Percentiles rank a stretch among this genome's conserved stretches.
Evolutionary conservation across 2,888 invertebrate species (phyloP).

Genomic region (Diploptera punctata): DNA sequence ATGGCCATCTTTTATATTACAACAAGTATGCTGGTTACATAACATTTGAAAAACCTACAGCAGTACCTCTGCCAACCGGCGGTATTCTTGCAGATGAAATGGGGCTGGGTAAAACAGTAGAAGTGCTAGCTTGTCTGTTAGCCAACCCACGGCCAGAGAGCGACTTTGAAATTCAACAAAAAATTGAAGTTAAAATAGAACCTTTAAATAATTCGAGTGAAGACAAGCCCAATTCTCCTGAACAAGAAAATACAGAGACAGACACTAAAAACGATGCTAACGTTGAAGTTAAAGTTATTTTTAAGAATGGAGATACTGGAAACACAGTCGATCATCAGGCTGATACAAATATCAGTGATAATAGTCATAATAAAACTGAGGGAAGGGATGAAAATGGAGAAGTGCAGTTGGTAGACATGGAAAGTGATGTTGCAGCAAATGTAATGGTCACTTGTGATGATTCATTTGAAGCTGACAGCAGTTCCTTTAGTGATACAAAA

Average conservation of each 20-base stretch:
- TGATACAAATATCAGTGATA: no score
- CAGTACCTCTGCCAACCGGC: constrained; percentile 59
- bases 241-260: not conserved
- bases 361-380: not conserved
- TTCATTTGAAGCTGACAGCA: not conserved
- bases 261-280: no score
- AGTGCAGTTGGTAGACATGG: not conserved
- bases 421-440: constrained; percentile 11
- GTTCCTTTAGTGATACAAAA: not conserved
- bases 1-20: constrained; percentile 52
- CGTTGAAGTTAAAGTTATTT: no score
- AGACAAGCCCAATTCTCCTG: not conserved
- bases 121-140: constrained; percentile 71
- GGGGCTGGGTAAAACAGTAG: constrained; percentile 83
- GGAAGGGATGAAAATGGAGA: not conserved
- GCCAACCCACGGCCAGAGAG: constrained; percentile 56
- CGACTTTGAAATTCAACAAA: constrained; percentile 31
- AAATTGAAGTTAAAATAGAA: constrained; percentile 38
- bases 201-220: not conserved
- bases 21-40: constrained; percentile 58
- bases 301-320: no score
- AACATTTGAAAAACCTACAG: constrained; percentile 52
- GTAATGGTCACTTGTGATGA: not conserved
- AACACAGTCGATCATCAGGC: no score
- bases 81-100: constrained; percentile 83